Evolutionary conservation across 2,888 invertebrate species (phyloP).

Genomic region (Plagodis pulveraria): DNA sequence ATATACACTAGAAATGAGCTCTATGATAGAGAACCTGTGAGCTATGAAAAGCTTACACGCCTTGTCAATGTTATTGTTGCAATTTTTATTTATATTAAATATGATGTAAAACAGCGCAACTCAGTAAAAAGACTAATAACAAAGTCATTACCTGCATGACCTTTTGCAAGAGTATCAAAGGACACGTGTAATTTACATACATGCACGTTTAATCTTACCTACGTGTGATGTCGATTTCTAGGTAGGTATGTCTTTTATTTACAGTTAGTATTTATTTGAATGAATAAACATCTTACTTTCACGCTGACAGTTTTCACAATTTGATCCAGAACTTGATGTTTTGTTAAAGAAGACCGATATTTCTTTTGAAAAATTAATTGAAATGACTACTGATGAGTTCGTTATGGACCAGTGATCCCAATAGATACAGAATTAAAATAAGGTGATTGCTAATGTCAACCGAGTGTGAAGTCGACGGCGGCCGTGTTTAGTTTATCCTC

Average conservation of each 20-base stretch:
- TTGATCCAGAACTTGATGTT: too few species aligned
- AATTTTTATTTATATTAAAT: too few species aligned
- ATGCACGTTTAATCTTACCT: conserved; percentile 10
- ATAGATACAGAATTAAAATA: conserved; percentile 34
- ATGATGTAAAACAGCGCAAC: too few species aligned
- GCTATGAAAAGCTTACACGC: background rate
- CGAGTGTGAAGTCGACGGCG: conserved; percentile 37
- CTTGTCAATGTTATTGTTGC: too few species aligned
- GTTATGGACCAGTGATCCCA: conserved; percentile 18
- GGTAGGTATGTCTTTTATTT: background rate
- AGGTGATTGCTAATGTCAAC: conserved; percentile 36
- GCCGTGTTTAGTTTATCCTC: conserved; percentile 69
- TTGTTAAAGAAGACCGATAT: too few species aligned
- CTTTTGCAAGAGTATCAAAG: conserved; percentile 20
- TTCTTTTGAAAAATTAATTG: too few species aligned
- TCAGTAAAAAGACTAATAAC: background rate
- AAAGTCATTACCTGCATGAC: conserved; percentile 16
- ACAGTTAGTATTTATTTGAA: conserved; percentile 6
- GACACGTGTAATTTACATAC: conserved; percentile 19
- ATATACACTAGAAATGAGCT: background rate
- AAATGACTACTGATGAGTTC: too few species aligned
- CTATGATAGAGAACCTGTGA: background rate
- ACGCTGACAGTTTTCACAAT: background rate
- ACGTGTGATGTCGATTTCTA: conserved; percentile 8
- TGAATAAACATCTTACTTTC: conserved; percentile 3